Base-by-base conservation (phyloP, 1,140 invertebrate genomes). In the Battus philenor region DNA sequence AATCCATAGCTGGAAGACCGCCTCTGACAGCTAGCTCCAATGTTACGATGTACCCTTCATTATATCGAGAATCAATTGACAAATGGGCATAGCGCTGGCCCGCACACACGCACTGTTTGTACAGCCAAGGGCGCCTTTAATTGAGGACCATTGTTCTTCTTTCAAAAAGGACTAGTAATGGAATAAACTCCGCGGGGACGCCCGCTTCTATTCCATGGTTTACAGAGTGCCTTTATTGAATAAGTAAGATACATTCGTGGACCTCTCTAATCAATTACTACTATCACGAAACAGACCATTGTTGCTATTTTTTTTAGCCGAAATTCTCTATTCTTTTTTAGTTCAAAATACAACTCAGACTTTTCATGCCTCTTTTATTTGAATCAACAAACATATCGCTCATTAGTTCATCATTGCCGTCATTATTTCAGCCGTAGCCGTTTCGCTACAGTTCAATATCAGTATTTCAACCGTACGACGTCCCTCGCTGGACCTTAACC, bases 41-140 rank as follows among this genome's bases (percentile, higher is more conserved):
- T 75, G 73, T 83, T 75, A 75, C 75, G 57, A 67, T 71, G 72
- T 81, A 80, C 72, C 69, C 70, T 79, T 80, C 75, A 80, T 82
- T 82, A 79, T 82, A 84, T 78, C 69, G 72, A 69, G 72, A 78
- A 78, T 83, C 79, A 81, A 81, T 84, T 77, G 79, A 66, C 74
- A 78, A 81, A 84, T 81, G 69, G 64, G 57, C 53, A 62, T 41
- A 41, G 27, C 38, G 38, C 54, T 49, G 56, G 51, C 58, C 50
- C 32, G 26, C 50, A 58, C 49, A 58, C 49, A 54, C 51, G 51
- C 56, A 46, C 30, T 54, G 50, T 52, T 15, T 15, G 12, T n/a
- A n/a, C 24, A 27, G 13, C 33, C 17, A 36, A 41, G 38, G 38
- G 24, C 38, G 38, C 22, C 38, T 41, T 41, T 41, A 41, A 41